Evolutionary conservation across 2,797 vertebrate genomes (phyloP).

Genomic region (Malacoraja senta): DNA sequence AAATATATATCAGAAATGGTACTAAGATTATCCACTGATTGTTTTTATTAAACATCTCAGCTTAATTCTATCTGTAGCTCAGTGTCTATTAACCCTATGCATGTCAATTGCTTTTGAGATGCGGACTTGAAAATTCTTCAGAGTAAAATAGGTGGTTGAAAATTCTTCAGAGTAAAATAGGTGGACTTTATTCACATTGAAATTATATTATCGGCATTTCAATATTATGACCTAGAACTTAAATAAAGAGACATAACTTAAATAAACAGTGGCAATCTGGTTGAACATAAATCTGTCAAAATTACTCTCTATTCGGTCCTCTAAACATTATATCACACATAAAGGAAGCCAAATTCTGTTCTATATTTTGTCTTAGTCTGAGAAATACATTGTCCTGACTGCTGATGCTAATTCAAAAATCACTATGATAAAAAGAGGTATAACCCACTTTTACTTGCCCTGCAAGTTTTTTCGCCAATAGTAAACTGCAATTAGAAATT

Average conservation of each 20-base stretch:
- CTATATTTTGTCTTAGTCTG: neutral
- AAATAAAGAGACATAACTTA: neutral
- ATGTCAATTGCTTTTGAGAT: neutral
- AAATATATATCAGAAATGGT: neutral
- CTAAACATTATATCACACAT: neutral
- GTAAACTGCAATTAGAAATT: no score
- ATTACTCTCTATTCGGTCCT: neutral
- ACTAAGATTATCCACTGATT: neutral
- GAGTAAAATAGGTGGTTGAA: neutral
- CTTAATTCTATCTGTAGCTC: neutral
- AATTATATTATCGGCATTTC: neutral
- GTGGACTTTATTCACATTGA: neutral
- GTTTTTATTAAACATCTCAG: neutral
- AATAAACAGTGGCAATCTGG: neutral
- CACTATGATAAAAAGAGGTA: neutral
- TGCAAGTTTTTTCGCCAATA: neutral
- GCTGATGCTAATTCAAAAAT: neutral
- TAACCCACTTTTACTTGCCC: neutral
- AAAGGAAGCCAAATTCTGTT: neutral
- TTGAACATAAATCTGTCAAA: neutral
- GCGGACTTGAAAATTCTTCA: neutral
- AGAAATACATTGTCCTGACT: neutral
- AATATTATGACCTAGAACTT: neutral
- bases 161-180: neutral
- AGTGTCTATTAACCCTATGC: neutral